A percentile compares a stretch with the other conserved stretches of the same genome.
phyloP scores from a whole-genome alignment of 2,888 invertebrate species.

The Amphipoea oculea region DNA sequence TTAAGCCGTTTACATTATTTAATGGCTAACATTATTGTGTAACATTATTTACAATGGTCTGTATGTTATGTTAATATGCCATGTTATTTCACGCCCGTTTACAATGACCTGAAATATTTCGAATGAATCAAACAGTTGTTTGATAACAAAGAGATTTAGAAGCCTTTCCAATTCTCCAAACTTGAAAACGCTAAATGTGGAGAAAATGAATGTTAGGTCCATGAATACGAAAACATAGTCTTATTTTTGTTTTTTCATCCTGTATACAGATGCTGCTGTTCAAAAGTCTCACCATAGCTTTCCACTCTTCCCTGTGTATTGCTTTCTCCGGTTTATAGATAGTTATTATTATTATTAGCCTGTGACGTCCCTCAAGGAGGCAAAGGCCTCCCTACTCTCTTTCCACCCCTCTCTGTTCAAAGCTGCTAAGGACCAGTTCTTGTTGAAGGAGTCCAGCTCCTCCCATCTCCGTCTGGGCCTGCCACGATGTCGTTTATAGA shows the following conservation, averaged over 20 bases:
- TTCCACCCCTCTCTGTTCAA: too few species aligned
- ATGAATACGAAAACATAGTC: not conserved
- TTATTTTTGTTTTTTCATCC: not conserved
- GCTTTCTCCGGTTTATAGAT: not conserved
- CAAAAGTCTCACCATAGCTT: too few species aligned
- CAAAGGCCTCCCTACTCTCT: too few species aligned
- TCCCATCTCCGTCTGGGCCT: too few species aligned
- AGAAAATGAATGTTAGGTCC: not conserved
- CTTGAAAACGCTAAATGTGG: not conserved
- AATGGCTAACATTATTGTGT: not conserved
- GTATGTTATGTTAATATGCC: conserved; percentile 27
- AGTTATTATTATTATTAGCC: too few species aligned
- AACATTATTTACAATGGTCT: conserved; percentile 35
- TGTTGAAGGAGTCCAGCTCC: too few species aligned
- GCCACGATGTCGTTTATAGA: too few species aligned
- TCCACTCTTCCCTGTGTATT: not conserved
- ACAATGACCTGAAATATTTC: not conserved
- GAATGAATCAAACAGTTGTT: not conserved
- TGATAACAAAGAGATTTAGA: too few species aligned
- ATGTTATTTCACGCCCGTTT: conserved; percentile 3
- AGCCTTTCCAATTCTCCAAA: not conserved
- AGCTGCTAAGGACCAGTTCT: too few species aligned
- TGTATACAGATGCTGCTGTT: too few species aligned
- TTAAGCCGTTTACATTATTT: too few species aligned
- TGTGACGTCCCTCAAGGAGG: too few species aligned